Evolutionary conservation across 2,797 vertebrate species (phyloP).

Genomic region (Avahi laniger): DNA sequence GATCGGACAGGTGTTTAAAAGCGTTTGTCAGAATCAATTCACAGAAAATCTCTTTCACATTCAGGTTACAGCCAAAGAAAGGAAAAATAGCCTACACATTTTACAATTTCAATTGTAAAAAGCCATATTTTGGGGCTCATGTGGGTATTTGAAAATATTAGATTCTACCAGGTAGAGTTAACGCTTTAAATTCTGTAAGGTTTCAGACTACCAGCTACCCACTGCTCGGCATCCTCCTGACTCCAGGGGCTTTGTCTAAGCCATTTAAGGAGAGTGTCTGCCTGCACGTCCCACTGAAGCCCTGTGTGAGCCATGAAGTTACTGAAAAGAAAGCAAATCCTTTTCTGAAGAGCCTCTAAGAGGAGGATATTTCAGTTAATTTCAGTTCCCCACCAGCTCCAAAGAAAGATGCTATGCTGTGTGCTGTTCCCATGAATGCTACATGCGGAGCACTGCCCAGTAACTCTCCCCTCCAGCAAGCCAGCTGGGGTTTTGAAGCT

Average conservation of each 20-base stretch:
- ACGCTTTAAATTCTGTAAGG: constrained; percentile 19
- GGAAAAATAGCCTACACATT: constrained; percentile 16
- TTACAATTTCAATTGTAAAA: constrained; percentile 35
- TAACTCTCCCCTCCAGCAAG: constrained; percentile 46
- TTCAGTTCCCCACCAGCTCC: constrained; percentile 33
- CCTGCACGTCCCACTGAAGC: neutral
- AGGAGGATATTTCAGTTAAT: constrained; percentile 49
- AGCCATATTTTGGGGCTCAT: neutral
- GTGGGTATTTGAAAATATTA: constrained; percentile 50
- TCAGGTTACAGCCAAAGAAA: constrained; percentile 22
- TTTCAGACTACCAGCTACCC: neutral
- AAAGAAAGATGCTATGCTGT: neutral
- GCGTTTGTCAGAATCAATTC: constrained; percentile 48
- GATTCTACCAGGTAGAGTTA: neutral
- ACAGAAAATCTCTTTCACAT: constrained; percentile 33
- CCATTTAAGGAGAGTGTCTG: neutral
- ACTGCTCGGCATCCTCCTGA: neutral
- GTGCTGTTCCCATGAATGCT: neutral
- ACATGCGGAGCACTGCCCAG: rapidly evolving
- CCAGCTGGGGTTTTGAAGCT: neutral
- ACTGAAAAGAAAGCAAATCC: constrained; percentile 51
- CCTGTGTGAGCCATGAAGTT: constrained; percentile 26
- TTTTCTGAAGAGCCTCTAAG: constrained; percentile 51
- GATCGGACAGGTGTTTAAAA: constrained; percentile 48
- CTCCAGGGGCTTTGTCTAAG: neutral